Conservation (phyloP, 1,140 invertebrate species). For the Sitophilus oryzae region DNA sequence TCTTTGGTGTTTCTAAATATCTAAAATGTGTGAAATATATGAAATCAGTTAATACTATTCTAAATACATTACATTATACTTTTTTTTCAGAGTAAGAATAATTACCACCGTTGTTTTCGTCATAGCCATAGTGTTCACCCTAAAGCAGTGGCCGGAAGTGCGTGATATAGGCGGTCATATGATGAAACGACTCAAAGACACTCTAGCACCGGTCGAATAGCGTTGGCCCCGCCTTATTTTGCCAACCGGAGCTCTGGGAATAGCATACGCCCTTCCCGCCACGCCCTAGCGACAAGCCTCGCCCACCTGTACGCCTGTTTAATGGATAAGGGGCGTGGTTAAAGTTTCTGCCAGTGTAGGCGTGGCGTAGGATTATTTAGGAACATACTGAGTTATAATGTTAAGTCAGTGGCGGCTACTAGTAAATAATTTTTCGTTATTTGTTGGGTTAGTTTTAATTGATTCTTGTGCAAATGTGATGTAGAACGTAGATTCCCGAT, state of each 20-base stretch:
- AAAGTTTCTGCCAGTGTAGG: too few species aligned
- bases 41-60: too few species aligned
- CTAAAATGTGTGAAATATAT: too few species aligned
- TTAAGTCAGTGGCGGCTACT: background rate
- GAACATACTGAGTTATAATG: too few species aligned
- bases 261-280: too few species aligned
- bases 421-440: background rate
- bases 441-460: background rate
- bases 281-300: background rate
- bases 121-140: conserved; percentile 71
- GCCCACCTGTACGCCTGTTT: too few species aligned
- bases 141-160: conserved; percentile 84
- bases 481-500: background rate
- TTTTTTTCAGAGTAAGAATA: conserved; percentile 71
- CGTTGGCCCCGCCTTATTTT: conserved; percentile 27
- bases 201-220: conserved; percentile 56
- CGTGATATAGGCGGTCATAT: conserved; percentile 66
- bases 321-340: too few species aligned
- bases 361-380: too few species aligned
- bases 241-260: too few species aligned
- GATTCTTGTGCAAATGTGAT: background rate
- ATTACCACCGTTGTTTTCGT: conserved; percentile 75
- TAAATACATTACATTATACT: too few species aligned
- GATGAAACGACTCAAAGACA: conserved; percentile 62
- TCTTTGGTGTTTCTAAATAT: too few species aligned